phyloP scores from a whole-genome alignment of 2,797 vertebrate genomes.

The Mormyrops boulengeri region DNA sequence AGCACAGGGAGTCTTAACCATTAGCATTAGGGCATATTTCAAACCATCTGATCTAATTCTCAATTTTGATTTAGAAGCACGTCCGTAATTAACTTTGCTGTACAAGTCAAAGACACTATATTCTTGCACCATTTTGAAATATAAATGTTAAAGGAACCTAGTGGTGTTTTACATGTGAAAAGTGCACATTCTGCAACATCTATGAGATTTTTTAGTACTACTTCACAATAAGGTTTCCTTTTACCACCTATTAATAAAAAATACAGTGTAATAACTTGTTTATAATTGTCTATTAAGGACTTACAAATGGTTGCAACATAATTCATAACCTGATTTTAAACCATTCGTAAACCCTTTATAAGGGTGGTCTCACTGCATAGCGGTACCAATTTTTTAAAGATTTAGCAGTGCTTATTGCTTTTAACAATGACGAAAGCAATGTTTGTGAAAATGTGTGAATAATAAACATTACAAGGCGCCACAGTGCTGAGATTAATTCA shows the following conservation, averaged over 20 bases:
- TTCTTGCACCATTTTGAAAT: not conserved
- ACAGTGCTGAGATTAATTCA: not conserved
- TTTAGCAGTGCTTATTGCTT: not conserved
- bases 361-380: not conserved
- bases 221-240: not conserved
- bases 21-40: not conserved
- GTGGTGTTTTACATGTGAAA: not conserved
- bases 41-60: not conserved
- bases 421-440: not conserved
- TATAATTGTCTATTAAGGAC: not conserved
- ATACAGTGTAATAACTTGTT: not conserved
- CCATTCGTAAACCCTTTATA: not conserved
- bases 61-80: not conserved
- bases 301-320: not conserved
- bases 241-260: not conserved
- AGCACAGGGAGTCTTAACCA: not conserved
- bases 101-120: not conserved
- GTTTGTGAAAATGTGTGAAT: not conserved
- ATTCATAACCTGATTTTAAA: not conserved
- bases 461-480: not conserved
- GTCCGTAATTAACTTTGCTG: constrained; percentile 4
- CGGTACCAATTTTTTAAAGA: not conserved
- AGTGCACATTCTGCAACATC: not conserved
- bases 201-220: not conserved
- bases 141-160: not conserved